phyloP scores from a whole-genome alignment of 2,888 invertebrate genomes.

The Pedicia rivosa region DNA sequence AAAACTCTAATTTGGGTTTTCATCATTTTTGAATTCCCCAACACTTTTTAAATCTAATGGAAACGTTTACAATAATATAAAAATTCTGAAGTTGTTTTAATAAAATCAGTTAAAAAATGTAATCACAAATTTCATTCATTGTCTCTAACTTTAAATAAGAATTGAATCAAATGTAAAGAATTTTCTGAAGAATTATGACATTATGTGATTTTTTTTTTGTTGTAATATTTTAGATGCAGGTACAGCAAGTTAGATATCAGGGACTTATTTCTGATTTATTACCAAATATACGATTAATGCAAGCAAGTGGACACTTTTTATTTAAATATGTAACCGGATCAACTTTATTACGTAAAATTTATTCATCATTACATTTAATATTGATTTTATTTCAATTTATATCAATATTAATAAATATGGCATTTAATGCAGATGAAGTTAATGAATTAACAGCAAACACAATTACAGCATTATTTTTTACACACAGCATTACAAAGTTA shows the following conservation, averaged over 20 bases:
- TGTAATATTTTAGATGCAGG: slow-evolving; percentile 18
- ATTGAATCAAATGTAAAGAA: no score
- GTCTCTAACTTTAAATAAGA: no score
- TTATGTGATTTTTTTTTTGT: neutral
- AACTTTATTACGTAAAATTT: slow-evolving; percentile 40
- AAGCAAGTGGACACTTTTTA: slow-evolving; percentile 59
- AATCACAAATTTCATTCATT: no score
- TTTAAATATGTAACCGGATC: slow-evolving; percentile 58
- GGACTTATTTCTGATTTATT: slow-evolving; percentile 72
- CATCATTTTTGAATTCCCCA: no score
- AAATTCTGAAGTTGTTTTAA: no score
- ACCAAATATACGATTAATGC: slow-evolving; percentile 69
- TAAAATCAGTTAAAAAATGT: no score
- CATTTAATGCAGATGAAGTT: slow-evolving; percentile 55
- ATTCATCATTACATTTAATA: slow-evolving; percentile 41
- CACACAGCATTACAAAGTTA: slow-evolving; percentile 59
- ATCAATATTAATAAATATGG: slow-evolving; percentile 49
- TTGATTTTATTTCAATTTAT: slow-evolving; percentile 44
- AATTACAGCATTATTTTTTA: slow-evolving; percentile 65
- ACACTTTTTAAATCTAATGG: no score
- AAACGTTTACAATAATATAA: no score
- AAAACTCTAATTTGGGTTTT: no score
- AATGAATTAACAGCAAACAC: slow-evolving; percentile 62
- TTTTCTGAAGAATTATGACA: no score
- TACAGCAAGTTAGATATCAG: slow-evolving; percentile 21